phyloP scores from a whole-genome alignment of 2,888 invertebrate species.

The Branchellion lobata region DNA sequence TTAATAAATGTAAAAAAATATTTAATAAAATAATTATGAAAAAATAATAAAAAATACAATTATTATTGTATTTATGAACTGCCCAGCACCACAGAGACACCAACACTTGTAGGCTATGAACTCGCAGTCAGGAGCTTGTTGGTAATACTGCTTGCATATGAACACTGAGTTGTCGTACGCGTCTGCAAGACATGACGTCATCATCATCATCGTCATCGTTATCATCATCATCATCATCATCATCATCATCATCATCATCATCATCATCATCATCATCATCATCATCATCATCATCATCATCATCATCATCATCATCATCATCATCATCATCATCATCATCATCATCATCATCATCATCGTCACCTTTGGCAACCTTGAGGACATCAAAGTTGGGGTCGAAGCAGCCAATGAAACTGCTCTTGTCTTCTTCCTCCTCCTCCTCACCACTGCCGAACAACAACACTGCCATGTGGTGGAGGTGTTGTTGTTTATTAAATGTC shows the following conservation, averaged over 20 bases:
- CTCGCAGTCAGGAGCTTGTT: constrained; percentile 83
- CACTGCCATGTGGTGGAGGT: constrained; percentile 55
- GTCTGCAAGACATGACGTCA: constrained; percentile 67
- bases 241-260: constrained; percentile 5
- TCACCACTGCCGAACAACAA: constrained; percentile 63
- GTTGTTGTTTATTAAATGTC: not conserved
- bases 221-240: constrained; percentile 15
- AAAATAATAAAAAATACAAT: too few relatives aligned
- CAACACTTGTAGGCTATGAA: constrained; percentile 66
- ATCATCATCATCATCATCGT: not conserved
- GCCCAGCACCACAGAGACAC: too few relatives aligned
- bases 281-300: not conserved
- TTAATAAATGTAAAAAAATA: too few relatives aligned
- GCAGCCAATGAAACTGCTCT: constrained; percentile 79
- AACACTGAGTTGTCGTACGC: constrained; percentile 96
- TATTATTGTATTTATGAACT: too few relatives aligned
- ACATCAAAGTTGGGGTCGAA: constrained; percentile 95
- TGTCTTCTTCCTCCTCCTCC: constrained; percentile 37
- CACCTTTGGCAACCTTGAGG: constrained; percentile 75
- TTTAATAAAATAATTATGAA: too few relatives aligned
- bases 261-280: constrained; percentile 54
- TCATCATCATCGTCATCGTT: not conserved
- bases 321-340: constrained; percentile 4
- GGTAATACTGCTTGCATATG: constrained; percentile 96
- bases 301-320: not conserved